Evolutionary conservation across 2,888 invertebrate species (phyloP).

Genomic region (Tinea trinotella): DNA sequence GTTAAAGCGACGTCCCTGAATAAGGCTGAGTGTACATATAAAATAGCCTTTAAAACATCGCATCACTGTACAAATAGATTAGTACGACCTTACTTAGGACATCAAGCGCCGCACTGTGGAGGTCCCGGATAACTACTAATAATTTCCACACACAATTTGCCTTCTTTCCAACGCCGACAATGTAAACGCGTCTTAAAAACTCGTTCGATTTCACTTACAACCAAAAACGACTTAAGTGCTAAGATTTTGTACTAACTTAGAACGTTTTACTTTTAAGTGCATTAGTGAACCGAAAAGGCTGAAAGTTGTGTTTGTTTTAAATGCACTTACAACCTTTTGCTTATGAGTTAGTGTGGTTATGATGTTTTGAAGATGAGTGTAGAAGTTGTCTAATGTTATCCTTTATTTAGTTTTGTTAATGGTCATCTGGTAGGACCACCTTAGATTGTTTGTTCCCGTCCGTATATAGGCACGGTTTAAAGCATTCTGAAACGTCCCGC

Average conservation of each 20-base stretch:
- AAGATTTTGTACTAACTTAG: slow-evolving; percentile 25
- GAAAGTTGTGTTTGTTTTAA: neutral
- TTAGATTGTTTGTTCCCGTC: slow-evolving; percentile 45
- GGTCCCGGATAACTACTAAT: slow-evolving; percentile 54
- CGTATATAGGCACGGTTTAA: slow-evolving; percentile 14
- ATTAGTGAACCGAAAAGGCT: neutral
- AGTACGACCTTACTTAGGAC: slow-evolving; percentile 22
- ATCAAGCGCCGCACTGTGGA: slow-evolving; percentile 58
- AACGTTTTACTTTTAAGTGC: slow-evolving; percentile 32
- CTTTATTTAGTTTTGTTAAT: slow-evolving; percentile 43
- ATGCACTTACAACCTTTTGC: neutral
- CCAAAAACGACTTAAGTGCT: slow-evolving; percentile 32
- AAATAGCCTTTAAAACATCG: slow-evolving; percentile 7
- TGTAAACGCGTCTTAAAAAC: slow-evolving; percentile 50
- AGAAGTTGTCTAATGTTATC: slow-evolving; percentile 36
- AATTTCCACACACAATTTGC: slow-evolving; percentile 47
- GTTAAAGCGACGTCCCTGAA: slow-evolving; percentile 8
- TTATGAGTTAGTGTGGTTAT: neutral
- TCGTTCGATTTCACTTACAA: slow-evolving; percentile 22
- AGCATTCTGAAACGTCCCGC: slow-evolving; percentile 15
- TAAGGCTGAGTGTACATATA: neutral
- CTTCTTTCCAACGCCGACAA: slow-evolving; percentile 45
- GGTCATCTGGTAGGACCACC: slow-evolving; percentile 52
- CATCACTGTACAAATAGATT: slow-evolving; percentile 11
- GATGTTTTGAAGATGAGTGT: slow-evolving; percentile 14